Evolutionary conservation across 2,113 vertebrate genomes (phyloP).

Genomic region (Orthonyx spaldingii): DNA sequence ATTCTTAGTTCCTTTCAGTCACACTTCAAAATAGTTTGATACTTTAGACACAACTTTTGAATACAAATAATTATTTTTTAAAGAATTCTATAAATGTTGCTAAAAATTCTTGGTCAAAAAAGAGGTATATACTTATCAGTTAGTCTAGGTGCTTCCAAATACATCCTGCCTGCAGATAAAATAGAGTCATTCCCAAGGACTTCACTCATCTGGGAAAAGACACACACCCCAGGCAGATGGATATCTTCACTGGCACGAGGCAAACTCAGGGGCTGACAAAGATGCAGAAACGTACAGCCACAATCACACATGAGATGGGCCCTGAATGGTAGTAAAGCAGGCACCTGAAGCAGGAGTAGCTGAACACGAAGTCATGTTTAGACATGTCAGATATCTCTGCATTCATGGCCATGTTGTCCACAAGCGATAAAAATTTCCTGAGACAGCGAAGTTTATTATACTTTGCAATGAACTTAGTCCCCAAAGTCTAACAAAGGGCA

Average conservation of each 20-base stretch:
- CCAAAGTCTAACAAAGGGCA: not conserved
- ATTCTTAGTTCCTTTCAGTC: not conserved
- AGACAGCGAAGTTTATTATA: not conserved
- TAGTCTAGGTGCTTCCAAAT: not conserved
- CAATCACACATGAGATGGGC: not conserved
- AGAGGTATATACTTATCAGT: not conserved
- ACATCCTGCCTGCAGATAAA: not conserved
- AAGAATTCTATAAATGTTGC: not conserved
- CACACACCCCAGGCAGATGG: not conserved
- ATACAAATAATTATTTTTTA: not conserved
- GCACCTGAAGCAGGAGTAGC: not conserved
- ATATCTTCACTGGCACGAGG: accelerated
- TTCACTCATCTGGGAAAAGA: not conserved
- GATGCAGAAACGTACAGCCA: not conserved
- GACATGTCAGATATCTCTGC: not conserved
- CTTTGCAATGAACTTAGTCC: not conserved
- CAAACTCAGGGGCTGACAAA: not conserved
- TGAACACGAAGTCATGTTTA: not conserved
- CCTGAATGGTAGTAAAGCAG: not conserved
- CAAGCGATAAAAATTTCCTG: not conserved
- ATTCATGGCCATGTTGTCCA: not conserved
- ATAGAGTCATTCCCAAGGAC: not conserved
- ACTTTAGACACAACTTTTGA: not conserved
- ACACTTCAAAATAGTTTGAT: not conserved
- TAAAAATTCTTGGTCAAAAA: not conserved